A percentile compares a stretch with the other conserved stretches of the same genome.
Evolutionary conservation across 2,113 vertebrate species (phyloP).

Genomic region (Dasyprocta punctata): DNA sequence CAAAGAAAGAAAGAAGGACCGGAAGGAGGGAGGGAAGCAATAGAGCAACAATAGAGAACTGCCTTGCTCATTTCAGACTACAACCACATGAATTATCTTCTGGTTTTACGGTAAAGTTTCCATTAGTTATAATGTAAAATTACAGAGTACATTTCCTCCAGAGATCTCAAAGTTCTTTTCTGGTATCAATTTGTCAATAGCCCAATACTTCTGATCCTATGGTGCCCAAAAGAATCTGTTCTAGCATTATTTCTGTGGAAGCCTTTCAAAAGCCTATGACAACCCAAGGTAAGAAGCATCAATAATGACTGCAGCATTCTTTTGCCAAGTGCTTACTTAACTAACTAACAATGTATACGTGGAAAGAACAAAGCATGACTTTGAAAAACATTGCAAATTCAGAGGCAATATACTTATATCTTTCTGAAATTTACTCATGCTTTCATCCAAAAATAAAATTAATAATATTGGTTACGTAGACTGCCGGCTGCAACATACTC

Average conservation of each 20-base stretch:
- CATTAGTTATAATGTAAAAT: conserved; percentile 30
- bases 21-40: neutral
- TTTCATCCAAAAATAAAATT: conserved; percentile 46
- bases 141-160: neutral
- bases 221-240: conserved; percentile 20
- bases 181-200: conserved; percentile 61
- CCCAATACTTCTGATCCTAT: neutral
- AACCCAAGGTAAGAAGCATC: conserved; percentile 46
- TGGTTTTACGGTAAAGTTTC: neutral
- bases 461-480: neutral
- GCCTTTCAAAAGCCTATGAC: conserved; percentile 47
- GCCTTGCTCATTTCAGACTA: neutral
- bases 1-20: neutral
- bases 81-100: neutral
- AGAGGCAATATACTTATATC: conserved; percentile 5
- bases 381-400: conserved; percentile 37
- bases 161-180: conserved; percentile 56
- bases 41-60: neutral
- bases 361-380: conserved; percentile 24
- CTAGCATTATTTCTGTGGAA: conserved; percentile 47
- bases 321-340: conserved; percentile 58
- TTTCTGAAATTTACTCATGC: conserved; percentile 22
- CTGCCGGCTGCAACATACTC: neutral
- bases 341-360: conserved; percentile 6
- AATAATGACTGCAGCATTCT: neutral